Percentiles rank a stretch among this genome's conserved stretches.
phyloP scores from a whole-genome alignment of 2,113 vertebrate genomes.

The Pongo pygmaeus region DNA sequence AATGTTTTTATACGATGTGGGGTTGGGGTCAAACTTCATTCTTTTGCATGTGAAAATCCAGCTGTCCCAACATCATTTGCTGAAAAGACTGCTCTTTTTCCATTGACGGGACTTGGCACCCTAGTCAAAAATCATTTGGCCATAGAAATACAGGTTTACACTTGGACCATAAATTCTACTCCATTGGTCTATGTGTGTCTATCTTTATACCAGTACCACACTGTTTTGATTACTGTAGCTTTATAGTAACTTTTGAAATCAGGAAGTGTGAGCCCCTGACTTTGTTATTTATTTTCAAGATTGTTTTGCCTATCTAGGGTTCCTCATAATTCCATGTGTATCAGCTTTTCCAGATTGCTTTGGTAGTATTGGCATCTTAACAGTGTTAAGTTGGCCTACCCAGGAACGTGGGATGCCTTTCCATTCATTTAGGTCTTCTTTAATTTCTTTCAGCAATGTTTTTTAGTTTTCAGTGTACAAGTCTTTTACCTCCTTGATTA shows the following conservation, averaged over 20 bases:
- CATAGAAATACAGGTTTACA: background rate
- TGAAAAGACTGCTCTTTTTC: background rate
- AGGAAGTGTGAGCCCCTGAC: background rate
- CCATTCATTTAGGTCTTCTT: background rate
- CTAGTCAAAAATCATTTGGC: background rate
- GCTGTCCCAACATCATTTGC: background rate
- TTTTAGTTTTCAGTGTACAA: background rate
- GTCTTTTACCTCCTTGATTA: background rate
- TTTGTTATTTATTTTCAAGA: background rate
- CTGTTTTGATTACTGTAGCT: background rate
- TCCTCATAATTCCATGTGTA: background rate
- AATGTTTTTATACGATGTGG: background rate
- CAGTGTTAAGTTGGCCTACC: background rate
- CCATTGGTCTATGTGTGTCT: background rate
- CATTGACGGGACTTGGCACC: background rate
- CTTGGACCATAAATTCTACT: background rate
- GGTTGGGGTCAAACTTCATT: background rate
- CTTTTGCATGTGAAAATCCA: background rate
- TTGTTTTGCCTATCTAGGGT: background rate
- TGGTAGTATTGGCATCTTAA: background rate
- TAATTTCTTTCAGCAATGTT: slow-evolving; percentile 25
- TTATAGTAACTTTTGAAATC: background rate
- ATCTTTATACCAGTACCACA: background rate
- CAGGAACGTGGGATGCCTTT: background rate
- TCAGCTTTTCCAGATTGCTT: background rate